Evolutionary conservation across 1,140 invertebrate genomes (phyloP).

Genomic region (Euura lappo): DNA sequence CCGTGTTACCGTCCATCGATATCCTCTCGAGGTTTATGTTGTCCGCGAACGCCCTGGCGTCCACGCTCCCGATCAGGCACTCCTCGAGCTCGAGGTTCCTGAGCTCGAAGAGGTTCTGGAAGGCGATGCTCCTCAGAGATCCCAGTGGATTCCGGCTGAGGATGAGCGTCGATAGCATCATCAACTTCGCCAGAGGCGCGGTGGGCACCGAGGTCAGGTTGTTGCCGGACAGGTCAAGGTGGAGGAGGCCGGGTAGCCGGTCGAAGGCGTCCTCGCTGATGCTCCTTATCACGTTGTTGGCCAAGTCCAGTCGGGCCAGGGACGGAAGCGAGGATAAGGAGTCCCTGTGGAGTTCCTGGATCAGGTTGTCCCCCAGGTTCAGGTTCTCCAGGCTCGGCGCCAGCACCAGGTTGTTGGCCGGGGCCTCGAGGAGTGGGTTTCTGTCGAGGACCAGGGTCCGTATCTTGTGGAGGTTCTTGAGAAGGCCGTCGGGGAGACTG

Average conservation of each 20-base stretch:
- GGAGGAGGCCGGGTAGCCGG: constrained; percentile 70
- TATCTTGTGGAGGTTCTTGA: constrained; percentile 73
- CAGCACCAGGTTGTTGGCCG: constrained; percentile 70
- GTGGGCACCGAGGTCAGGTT: constrained; percentile 81
- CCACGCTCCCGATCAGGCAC: constrained; percentile 70
- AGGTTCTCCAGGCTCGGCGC: constrained; percentile 70
- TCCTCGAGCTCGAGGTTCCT: constrained; percentile 74
- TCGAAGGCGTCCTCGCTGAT: constrained; percentile 73
- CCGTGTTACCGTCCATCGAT: constrained; percentile 77
- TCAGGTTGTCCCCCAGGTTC: constrained; percentile 75
- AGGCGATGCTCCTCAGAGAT: constrained; percentile 73
- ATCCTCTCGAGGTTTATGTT: constrained; percentile 82
- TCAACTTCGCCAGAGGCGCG: constrained; percentile 74
- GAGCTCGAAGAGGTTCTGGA: constrained; percentile 80
- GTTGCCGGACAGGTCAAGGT: constrained; percentile 81
- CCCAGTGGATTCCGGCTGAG: constrained; percentile 79
- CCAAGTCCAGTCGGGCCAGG: constrained; percentile 68
- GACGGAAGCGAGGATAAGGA: constrained; percentile 73
- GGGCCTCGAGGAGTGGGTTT: constrained; percentile 80
- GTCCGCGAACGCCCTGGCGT: constrained; percentile 80
- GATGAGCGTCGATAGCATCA: constrained; percentile 74
- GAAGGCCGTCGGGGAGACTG: constrained; percentile 71
- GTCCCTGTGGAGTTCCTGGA: constrained; percentile 70
- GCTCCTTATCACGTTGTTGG: constrained; percentile 75
- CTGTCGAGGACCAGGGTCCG: constrained; percentile 72